Base-by-base conservation (phyloP, 1,140 invertebrate species). In the Temnothorax curvispinosus region DNA sequence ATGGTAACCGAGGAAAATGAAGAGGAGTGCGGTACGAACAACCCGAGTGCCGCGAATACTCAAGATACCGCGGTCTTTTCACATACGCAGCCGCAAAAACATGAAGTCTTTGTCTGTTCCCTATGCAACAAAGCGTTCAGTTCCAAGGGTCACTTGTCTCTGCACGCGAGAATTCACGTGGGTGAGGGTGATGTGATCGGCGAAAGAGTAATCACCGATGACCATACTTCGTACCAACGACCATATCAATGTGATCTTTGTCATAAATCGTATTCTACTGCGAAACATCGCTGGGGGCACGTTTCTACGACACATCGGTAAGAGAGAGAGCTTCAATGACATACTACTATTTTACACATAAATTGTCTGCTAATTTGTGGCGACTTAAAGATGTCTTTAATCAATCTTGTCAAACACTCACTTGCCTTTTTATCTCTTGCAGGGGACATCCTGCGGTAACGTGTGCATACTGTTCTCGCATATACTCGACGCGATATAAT, bases 251-350 rank as follows among this genome's bases (percentile, higher is more conserved):
- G 96, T 78, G 96, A 96, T 89, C 93, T 96, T 9, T 96, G 96
- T 89, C 94, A 95, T 87, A 96, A 96, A 87, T 95, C 96, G 4
- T 96, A 96, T 89, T 95, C 95, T 4, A 95, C 95, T 2, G 95
- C 96, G 0, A 96, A 96, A 89, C 96, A 96, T 89, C 93, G 96
- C 47, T 96, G 96, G 96, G 95, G 95, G 62, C 96, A 96, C 75
- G 96, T 96, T 15, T 96, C 95, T 18, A 95, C 95, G 2, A 94
- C 93, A 7, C 96, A 96, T 78, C 93, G 94, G 95, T 95, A 74
- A 60, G 71, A 27, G 7, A 27, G 71, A 27, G 7, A 47, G 13
- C 15, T 56, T 60, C 1, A 38, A 2, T 21, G 72, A 58, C 27
- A 5, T 35, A n/a, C 2, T 38, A 35, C 6, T 32, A 50, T 47